Conservation (phyloP, 2,113 vertebrate genomes). For the Pipra filicauda region DNA sequence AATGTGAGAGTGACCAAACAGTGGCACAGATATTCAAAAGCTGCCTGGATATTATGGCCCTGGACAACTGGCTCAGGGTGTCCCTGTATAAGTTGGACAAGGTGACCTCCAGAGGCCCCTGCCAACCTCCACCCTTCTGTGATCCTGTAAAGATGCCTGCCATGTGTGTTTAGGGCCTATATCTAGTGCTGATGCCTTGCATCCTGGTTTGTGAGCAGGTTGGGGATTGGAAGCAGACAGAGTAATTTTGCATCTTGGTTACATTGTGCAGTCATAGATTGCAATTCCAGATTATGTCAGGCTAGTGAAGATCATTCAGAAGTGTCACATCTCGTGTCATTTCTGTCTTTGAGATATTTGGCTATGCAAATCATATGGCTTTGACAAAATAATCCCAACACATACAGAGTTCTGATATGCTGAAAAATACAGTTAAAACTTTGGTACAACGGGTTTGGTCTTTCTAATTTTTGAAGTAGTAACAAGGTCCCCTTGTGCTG, state of each 20-base stretch:
- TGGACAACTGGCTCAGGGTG: neutral
- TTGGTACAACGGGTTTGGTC: fast-evolving
- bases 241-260: neutral
- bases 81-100: neutral
- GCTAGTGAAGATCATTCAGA: neutral
- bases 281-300: neutral
- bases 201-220: neutral
- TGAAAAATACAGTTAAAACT: neutral
- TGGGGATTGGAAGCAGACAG: neutral
- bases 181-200: neutral
- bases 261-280: neutral
- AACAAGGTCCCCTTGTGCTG: neutral
- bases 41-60: fast-evolving
- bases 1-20: neutral
- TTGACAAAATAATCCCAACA: neutral
- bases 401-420: fast-evolving
- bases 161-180: fast-evolving
- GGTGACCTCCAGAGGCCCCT: neutral
- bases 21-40: neutral
- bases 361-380: neutral
- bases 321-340: neutral
- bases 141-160: neutral
- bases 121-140: neutral
- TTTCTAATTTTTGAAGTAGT: neutral
- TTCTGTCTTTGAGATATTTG: neutral